Base-by-base conservation (phyloP, 2,797 vertebrate genomes). In the Notolepis coatsorum region DNA sequence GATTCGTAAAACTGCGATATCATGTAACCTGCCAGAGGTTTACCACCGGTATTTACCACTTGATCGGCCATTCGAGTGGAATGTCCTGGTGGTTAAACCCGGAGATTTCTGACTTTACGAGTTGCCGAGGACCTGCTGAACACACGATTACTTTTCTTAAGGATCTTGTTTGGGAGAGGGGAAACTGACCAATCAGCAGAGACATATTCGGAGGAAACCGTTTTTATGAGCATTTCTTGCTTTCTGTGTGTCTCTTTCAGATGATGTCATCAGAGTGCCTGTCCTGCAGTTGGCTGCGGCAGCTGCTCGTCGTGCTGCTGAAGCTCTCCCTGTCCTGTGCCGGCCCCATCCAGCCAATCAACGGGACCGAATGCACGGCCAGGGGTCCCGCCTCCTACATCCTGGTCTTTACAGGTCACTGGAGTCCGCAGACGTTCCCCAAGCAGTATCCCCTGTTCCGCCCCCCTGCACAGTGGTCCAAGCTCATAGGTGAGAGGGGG, bases 391-490 rank as follows among this genome's bases (percentile, higher is more conserved):
- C 92, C 64, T 92, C 92, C 49, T 94, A 94, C 81, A 91, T 93
- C 68, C 81, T 94, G 82, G 91, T 94, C 48, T 94, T 94, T 81
- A 92, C 92, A 4, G 93, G 93, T 50, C 90, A 91, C 77, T 94
- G 93, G 93, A 94, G 84, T 65, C 89, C 91, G 0, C 91, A 91
- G 80, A 86, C 88, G 42, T 94, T 94, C 77, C 93, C 93, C 17
- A 94, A 94, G 71, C 93, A 94, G 86, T 94, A 94, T 77, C 93
- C 93, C 2, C 71, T 94, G 51, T 94, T 92, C 86, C 86, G 93
- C 1, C 93, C 93, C 15, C 93, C 93, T 7, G 93, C 93, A 4
- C 93, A 94, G 89, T 94, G 93, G 93, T 94, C 93, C 77, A 93
- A 93, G 73, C 90, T 94, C 64, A 84, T 94, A 77, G 93, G 93